A percentile compares a stretch with the other conserved stretches of the same genome.
Evolutionary conservation across 2,888 invertebrate species (phyloP).

Genomic region (Idaea biselata): DNA sequence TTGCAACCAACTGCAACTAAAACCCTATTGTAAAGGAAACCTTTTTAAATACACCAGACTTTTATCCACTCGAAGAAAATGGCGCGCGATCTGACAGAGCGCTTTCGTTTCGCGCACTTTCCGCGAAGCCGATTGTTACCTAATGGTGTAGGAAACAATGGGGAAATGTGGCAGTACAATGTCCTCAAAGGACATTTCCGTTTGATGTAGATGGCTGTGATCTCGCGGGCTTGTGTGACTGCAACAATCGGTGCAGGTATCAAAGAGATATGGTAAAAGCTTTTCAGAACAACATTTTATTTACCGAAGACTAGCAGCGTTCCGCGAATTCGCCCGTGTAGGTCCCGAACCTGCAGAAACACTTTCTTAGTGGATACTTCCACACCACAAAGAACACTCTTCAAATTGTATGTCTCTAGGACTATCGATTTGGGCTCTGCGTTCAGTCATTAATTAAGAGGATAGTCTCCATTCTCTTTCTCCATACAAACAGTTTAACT

Average conservation of each 20-base stretch:
- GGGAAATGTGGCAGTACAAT: conserved; percentile 53
- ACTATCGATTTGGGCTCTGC: too few relatives aligned
- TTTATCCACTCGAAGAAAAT: conserved; percentile 44
- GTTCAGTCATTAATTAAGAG: too few relatives aligned
- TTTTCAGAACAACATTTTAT: not conserved
- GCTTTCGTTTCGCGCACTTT: conserved; percentile 55
- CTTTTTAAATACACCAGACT: conserved; percentile 28
- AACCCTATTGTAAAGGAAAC: not conserved
- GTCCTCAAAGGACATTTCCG: conserved; percentile 64
- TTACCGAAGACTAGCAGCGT: not conserved
- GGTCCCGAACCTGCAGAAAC: too few relatives aligned
- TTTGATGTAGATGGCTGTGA: conserved; percentile 66
- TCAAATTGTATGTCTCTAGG: too few relatives aligned
- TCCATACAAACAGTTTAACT: too few relatives aligned
- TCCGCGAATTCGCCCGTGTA: too few relatives aligned
- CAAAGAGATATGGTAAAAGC: not conserved
- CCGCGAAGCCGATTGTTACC: conserved; percentile 54
- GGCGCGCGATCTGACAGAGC: conserved; percentile 68
- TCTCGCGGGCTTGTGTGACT: conserved; percentile 22
- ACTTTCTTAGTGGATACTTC: too few relatives aligned
- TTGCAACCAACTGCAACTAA: not conserved
- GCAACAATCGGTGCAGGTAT: not conserved
- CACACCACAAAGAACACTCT: too few relatives aligned
- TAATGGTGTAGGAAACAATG: conserved; percentile 73
- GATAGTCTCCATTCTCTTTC: too few relatives aligned